Percentiles rank a stretch among this genome's conserved stretches.
Conservation (phyloP, 2,797 vertebrate species). For the Triplophysa bombifrons region DNA sequence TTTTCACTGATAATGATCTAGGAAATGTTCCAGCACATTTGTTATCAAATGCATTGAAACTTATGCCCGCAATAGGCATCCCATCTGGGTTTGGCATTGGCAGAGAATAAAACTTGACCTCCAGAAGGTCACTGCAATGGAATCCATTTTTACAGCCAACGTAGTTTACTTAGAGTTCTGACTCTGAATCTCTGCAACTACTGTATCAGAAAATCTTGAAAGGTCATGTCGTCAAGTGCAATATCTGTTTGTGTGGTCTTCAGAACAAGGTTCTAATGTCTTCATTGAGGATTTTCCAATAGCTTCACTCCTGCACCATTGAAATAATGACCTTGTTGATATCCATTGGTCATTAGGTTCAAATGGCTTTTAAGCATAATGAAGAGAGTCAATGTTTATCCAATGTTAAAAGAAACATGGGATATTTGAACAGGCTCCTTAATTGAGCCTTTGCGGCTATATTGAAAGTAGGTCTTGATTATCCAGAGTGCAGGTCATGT, state of each 20-base stretch:
- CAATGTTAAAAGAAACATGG: not conserved
- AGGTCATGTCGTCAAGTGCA: not conserved
- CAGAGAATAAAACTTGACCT: slow-evolving; percentile 12
- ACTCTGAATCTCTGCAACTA: not conserved
- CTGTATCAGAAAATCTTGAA: too few species aligned
- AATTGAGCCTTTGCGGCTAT: slow-evolving; percentile 13
- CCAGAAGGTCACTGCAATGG: slow-evolving; percentile 15
- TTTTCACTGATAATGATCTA: slow-evolving; percentile 53
- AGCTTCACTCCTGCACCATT: not conserved
- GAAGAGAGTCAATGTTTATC: slow-evolving; percentile 24
- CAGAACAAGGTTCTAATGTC: not conserved
- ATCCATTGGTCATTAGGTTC: slow-evolving; percentile 7
- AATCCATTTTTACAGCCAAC: not conserved
- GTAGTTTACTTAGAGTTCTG: not conserved
- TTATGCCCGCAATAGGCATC: slow-evolving; percentile 18
- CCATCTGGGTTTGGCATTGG: not conserved
- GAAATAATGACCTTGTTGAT: slow-evolving; percentile 25
- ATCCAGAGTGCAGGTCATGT: slow-evolving; percentile 1
- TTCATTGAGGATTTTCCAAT: not conserved
- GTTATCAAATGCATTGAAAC: slow-evolving; percentile 48
- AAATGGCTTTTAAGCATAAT: slow-evolving; percentile 29
- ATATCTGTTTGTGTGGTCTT: not conserved
- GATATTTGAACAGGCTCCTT: not conserved
- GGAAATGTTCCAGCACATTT: slow-evolving; percentile 53
- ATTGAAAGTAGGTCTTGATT: slow-evolving; percentile 7